Evolutionary conservation across 2,888 invertebrate genomes (phyloP).

Genomic region (Tupiocoris notatus): DNA sequence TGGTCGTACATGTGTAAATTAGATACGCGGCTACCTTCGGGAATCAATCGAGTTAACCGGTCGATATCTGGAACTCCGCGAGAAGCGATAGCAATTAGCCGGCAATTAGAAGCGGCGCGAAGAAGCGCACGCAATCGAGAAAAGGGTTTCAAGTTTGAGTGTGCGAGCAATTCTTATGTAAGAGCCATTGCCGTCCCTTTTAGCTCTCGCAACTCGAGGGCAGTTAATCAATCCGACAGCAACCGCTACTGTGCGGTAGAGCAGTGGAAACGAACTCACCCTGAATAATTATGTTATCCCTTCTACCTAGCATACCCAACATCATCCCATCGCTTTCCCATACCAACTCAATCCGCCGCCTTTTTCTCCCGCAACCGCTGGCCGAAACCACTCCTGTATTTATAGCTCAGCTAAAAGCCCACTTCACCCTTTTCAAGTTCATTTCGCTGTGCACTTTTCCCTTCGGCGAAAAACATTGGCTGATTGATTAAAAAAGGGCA

Average conservation of each 20-base stretch:
- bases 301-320: neutral
- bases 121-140: neutral
- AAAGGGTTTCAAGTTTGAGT: neutral
- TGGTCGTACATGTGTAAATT: too few species aligned
- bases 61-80: neutral
- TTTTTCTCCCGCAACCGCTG: neutral
- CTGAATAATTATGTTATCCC: slow-evolving; percentile 11
- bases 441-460: neutral
- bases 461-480: neutral
- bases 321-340: too few species aligned
- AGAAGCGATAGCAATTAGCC: neutral
- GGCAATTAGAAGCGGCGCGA: neutral
- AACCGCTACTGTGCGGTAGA: neutral
- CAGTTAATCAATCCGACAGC: neutral
- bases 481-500: neutral
- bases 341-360: neutral
- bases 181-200: neutral
- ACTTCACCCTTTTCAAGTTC: neutral
- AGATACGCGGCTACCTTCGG: neutral
- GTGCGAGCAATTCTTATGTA: neutral
- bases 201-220: neutral
- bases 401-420: neutral
- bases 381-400: neutral
- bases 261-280: neutral
- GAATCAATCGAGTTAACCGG: neutral